phyloP scores from a whole-genome alignment of 1,140 invertebrate species.

The Drosophila nebulosa region DNA sequence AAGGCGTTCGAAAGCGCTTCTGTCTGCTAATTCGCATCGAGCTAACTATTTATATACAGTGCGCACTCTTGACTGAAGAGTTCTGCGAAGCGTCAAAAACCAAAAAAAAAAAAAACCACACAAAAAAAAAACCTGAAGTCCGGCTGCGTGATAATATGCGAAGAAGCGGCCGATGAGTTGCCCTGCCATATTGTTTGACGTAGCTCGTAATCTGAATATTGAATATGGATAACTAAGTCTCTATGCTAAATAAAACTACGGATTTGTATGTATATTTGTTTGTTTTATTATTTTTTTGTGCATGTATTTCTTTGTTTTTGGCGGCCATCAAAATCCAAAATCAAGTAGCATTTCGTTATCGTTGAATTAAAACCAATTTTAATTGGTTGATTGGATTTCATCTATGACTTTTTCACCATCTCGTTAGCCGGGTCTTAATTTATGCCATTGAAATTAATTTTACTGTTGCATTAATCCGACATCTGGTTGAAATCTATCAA shows the following conservation, averaged over 20 bases:
- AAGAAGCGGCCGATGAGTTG: slow-evolving; percentile 12
- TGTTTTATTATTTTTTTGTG: neutral
- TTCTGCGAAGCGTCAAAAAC: slow-evolving; percentile 23
- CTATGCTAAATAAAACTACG: no score
- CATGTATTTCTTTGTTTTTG: slow-evolving; percentile 24
- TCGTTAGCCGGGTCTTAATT: neutral
- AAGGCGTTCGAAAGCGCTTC: neutral
- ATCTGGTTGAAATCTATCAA: neutral
- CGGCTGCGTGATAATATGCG: neutral
- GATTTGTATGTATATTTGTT: neutral
- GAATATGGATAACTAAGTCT: slow-evolving; percentile 5
- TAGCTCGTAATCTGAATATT: slow-evolving; percentile 36
- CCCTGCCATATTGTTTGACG: slow-evolving; percentile 1
- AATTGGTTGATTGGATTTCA: slow-evolving; percentile 28
- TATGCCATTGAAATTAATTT: neutral
- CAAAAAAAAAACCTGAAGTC: slow-evolving; percentile 29
- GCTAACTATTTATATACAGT: slow-evolving; percentile 3
- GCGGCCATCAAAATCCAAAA: slow-evolving; percentile 38
- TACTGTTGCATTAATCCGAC: slow-evolving; percentile 3
- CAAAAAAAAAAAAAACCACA: slow-evolving; percentile 18
- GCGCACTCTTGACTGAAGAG: neutral
- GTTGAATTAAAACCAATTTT: slow-evolving; percentile 7
- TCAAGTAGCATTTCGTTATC: slow-evolving; percentile 19
- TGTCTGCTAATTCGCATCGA: neutral
- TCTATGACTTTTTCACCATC: neutral